Percentiles rank a stretch among this genome's conserved stretches.
Evolutionary conservation across 1,140 invertebrate species (phyloP).

Genomic region (Brachionus plicatilis): DNA sequence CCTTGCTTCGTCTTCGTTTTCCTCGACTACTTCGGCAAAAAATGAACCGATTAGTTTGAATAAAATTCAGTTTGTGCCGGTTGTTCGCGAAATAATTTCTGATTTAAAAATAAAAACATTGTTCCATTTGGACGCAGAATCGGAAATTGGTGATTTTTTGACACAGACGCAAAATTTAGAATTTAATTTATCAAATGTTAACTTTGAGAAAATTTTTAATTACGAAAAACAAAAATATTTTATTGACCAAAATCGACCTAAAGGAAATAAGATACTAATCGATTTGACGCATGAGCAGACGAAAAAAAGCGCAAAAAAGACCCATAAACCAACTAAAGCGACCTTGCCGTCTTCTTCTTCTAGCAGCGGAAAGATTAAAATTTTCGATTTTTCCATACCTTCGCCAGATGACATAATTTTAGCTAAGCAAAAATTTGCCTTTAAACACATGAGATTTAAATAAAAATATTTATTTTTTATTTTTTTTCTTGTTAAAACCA

Average conservation of each 20-base stretch:
- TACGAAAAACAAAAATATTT: neutral
- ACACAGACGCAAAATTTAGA: neutral
- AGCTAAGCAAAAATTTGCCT: constrained; percentile 48
- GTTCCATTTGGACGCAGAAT: neutral
- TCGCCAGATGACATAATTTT: constrained; percentile 62
- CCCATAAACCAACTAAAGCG: neutral
- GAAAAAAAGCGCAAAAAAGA: neutral
- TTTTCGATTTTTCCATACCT: constrained; percentile 61
- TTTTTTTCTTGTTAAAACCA: constrained; percentile 12
- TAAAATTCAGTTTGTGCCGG: neutral
- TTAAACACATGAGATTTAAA: constrained; percentile 41
- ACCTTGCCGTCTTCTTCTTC: constrained; percentile 7
- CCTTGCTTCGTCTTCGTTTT: neutral
- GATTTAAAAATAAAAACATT: neutral
- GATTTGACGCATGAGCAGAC: neutral
- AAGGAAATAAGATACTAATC: neutral
- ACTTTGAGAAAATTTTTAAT: neutral
- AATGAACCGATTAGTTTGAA: neutral
- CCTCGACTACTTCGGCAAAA: neutral
- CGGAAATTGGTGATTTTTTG: constrained; percentile 6
- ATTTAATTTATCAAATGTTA: neutral
- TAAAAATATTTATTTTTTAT: neutral
- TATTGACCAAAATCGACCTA: neutral
- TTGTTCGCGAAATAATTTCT: neutral
- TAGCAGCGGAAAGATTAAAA: constrained; percentile 37